Percentiles rank a stretch among this genome's conserved stretches.
These are phyloP conservation scores for Scylla paramamosain DNA, from an alignment of 1,140 invertebrate species.

Conservation along the genomic window DNA sequence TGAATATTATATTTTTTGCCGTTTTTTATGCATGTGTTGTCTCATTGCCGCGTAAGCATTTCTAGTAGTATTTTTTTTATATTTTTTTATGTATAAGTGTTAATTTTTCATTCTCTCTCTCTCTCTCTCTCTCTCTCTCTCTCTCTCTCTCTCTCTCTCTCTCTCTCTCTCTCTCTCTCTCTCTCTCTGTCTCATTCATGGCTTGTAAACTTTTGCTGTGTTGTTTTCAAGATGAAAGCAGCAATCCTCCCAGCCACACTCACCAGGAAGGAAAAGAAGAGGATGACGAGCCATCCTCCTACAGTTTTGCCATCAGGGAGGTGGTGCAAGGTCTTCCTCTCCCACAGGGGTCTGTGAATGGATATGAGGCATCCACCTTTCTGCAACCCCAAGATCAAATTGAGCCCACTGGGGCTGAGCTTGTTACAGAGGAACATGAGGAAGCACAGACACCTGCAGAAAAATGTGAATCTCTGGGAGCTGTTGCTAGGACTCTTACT, in stretches of 20 bases:
- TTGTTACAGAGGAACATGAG: not conserved
- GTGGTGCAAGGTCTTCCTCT: not conserved
- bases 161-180: not conserved
- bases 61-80: not conserved
- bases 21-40: not conserved
- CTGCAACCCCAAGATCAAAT: not conserved
- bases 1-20: not conserved
- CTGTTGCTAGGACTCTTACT: slow-evolving; percentile 15
- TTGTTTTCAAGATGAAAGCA: slow-evolving; percentile 2
- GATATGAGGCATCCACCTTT: not conserved
- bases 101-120: too few relatives aligned
- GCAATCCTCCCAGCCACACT: not conserved
- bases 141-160: too few relatives aligned
- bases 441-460: not conserved
- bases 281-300: not conserved
- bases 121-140: not conserved
- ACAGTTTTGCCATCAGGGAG: not conserved
- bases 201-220: too few relatives aligned
- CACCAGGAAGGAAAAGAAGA: not conserved
- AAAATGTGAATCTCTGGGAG: not conserved
- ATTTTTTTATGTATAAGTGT: not conserved
- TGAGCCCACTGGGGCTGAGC: not conserved
- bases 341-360: not conserved
- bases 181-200: not conserved
- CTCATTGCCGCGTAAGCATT: not conserved